Percentiles rank a stretch among this genome's conserved stretches.
These are phyloP conservation scores for Melinaea menophilus DNA, from an alignment of 2,888 invertebrate species.

Conservation along the genomic window DNA sequence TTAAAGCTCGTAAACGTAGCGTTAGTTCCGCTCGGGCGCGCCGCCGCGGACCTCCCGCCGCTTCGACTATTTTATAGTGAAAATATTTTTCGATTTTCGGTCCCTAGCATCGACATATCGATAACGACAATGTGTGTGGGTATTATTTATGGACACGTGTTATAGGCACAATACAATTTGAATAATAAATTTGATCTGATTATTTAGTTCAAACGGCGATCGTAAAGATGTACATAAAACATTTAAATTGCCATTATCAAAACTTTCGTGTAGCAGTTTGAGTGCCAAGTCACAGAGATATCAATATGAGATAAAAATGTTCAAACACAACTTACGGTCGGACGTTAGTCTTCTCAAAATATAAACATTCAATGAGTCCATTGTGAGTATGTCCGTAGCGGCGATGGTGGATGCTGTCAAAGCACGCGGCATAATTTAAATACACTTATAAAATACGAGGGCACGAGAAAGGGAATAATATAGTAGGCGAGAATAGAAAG, in stretches of 20 bases:
- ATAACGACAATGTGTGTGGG: constrained; percentile 22
- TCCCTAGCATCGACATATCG: constrained; percentile 8
- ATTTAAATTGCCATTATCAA: too few relatives aligned
- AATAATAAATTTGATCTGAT: too few relatives aligned
- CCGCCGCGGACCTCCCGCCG: constrained; percentile 24
- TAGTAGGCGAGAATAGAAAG: constrained; percentile 37
- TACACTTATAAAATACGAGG: constrained; percentile 45
- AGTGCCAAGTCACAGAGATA: too few relatives aligned
- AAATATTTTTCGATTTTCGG: constrained; percentile 21
- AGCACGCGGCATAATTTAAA: constrained; percentile 41
- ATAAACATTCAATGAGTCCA: too few relatives aligned
- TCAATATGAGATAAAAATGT: too few relatives aligned
- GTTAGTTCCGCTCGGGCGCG: constrained; percentile 16
- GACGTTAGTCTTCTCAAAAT: too few relatives aligned
- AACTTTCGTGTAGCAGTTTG: too few relatives aligned
- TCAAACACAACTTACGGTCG: too few relatives aligned
- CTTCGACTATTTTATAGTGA: constrained; percentile 27
- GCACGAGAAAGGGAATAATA: constrained; percentile 39
- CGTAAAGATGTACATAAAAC: too few relatives aligned
- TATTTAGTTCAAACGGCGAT: too few relatives aligned
- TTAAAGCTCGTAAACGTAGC: constrained; percentile 14
- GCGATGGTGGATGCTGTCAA: not conserved
- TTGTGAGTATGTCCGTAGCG: not conserved
- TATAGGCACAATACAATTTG: too few relatives aligned
- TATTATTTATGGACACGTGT: constrained; percentile 13